Evolutionary conservation across 2,888 invertebrate genomes (phyloP), one percentile per base, ranked within the genome.

Genomic region (Drosophila villosipedis): DNA sequence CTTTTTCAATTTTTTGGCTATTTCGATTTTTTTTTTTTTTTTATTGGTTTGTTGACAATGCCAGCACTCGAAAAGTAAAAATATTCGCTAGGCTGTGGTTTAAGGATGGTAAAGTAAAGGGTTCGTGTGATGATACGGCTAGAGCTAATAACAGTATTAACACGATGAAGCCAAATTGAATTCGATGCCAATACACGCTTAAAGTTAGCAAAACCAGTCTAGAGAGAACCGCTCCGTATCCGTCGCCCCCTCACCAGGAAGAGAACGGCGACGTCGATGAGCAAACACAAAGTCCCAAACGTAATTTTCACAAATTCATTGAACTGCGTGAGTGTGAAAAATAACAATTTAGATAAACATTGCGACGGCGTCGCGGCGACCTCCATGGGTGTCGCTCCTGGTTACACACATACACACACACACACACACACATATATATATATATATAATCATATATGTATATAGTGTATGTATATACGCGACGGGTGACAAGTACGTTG

Each of bases 271-370:
- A 50, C 78, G 79, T 72, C 77, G 74, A 78, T 77, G 79, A 79
- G 78, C 88, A 75, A 80, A 89, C 82, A 86, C 90, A 86, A 90
- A 92, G 91, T 93, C 93, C 93, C 93, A 92, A 92, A 93, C 91
- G 93, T 93, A 93, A 93, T 93, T 93, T 93, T 89, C 91, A 91
- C 91, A 89, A 92, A 93, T 91, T 93, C 93, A 93, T 92, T 93
- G 93, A 93, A 93, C 93, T 93, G 93, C 92, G 92, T 92, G 82
- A 93, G 93, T 93, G 93, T 92, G 93, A 93, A 93, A 93, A 93
- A 92, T 93, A 92, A 92, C 93, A 93, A 93, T 93, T 93, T 93
- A 93, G 93, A 93, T 93, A 93, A 93, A 92, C 91, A 92, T 91
- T 91, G 90, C 88, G 91, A 90, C 91, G 89, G 74, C 84, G 84